phyloP scores from a whole-genome alignment of 2,113 vertebrate species.

The Craseonycteris thonglongyai region DNA sequence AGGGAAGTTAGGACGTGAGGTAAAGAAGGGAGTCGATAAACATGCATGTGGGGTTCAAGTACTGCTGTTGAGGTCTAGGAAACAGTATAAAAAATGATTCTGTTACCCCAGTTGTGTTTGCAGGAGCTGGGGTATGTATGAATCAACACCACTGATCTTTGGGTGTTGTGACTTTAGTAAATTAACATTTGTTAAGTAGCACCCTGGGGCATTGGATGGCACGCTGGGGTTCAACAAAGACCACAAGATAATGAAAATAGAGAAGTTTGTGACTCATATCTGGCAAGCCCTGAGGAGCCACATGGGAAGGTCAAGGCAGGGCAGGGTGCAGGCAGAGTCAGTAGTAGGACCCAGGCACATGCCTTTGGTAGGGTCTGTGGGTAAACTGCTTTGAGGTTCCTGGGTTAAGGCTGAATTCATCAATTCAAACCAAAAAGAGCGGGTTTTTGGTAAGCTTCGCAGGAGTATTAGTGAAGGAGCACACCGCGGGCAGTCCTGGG shows the following conservation, averaged over 20 bases:
- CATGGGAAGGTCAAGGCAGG: background rate
- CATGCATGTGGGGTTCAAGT: background rate
- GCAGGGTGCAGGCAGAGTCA: background rate
- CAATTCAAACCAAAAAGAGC: background rate
- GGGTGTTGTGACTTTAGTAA: background rate
- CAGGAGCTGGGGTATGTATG: background rate
- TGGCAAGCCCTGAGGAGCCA: background rate
- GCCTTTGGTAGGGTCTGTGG: background rate
- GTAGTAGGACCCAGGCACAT: background rate
- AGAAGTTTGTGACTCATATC: background rate
- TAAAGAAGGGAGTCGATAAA: background rate
- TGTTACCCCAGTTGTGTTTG: background rate
- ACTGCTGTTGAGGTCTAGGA: background rate
- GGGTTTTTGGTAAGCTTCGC: background rate
- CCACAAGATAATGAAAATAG: background rate
- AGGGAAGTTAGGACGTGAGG: background rate
- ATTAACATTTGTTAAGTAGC: background rate
- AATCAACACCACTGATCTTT: background rate
- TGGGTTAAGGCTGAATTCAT: background rate
- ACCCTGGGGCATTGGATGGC: background rate
- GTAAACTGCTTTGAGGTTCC: background rate
- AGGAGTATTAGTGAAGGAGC: background rate
- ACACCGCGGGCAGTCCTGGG: background rate
- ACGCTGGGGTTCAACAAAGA: background rate
- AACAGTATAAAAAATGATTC: background rate